Percentiles rank a stretch among this genome's conserved stretches.
phyloP scores from a whole-genome alignment of 2,888 invertebrate species.

The Lymantria monacha region DNA sequence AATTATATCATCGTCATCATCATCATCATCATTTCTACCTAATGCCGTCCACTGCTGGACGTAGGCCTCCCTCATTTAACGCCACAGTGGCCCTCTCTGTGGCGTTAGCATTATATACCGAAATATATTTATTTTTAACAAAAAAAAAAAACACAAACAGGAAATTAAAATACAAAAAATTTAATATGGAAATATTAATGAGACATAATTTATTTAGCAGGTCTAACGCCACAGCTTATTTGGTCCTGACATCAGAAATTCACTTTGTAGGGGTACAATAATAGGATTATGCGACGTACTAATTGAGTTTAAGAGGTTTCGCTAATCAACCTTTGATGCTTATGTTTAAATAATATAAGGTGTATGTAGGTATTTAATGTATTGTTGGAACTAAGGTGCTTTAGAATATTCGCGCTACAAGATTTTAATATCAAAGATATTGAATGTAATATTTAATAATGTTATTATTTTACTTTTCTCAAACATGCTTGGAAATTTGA shows the following conservation, averaged over 20 bases:
- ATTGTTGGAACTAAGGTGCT: not conserved
- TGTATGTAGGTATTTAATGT: not conserved
- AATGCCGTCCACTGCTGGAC: too few relatives aligned
- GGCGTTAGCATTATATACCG: too few relatives aligned
- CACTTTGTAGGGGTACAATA: not conserved
- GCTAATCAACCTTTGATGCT: not conserved
- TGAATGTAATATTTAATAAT: too few relatives aligned
- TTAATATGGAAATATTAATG: conserved; percentile 12
- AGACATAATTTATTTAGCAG: conserved; percentile 19
- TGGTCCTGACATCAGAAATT: not conserved
- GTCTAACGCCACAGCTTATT: conserved; percentile 16
- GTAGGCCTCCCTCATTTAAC: too few relatives aligned
- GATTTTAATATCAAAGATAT: too few relatives aligned
- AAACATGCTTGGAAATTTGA: too few relatives aligned
- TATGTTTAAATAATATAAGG: not conserved
- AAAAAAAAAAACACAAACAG: not conserved
- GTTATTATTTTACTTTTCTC: too few relatives aligned
- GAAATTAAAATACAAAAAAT: not conserved
- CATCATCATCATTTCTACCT: too few relatives aligned
- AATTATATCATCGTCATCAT: too few relatives aligned
- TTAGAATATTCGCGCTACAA: too few relatives aligned
- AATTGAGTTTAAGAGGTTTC: not conserved
- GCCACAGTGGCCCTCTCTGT: too few relatives aligned
- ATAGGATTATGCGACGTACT: not conserved
- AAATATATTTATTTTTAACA: too few relatives aligned